Base-by-base conservation (phyloP, 53 echinoderm and acorn worm genomes). In the Holothuria leucospilota region DNA sequence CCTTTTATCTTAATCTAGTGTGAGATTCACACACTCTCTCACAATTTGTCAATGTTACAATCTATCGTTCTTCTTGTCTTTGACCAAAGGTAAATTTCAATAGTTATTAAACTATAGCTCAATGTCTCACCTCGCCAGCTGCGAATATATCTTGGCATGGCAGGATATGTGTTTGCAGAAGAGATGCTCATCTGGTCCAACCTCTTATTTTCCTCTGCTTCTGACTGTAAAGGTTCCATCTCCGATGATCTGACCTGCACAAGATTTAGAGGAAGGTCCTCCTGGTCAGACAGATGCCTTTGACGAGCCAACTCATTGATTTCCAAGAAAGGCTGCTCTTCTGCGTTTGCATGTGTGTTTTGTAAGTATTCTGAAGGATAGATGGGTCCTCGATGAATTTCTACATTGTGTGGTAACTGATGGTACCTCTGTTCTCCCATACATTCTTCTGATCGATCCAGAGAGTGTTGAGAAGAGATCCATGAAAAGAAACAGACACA, bases 291-390 rank as follows among this genome's bases (percentile, higher is more conserved):
- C 64, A 67, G 52, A 41, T 52, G 52, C 23, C 84, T 62, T 20
- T 39, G 84, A n/a, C 46, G 63, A 24, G 68, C 65, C 21, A 64
- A 21, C 28, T 67, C 68, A 13, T 83, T 59, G 39, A 59, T 61
- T 39, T 67, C 84, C 66, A 83, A 51, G 84, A 83, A 83, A 23
- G 84, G 84, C n/a, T 83, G 68, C 21, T 83, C 65, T 24, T 83
- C 84, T 25, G 39, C 42, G 2, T 3, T 27, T 29, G 62, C 62
- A 13, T 58, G 56, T 13, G 59, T 80, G 25, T 64, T 66, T 13
- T 67, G 67, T 10, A 66, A 49, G 41, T 65, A 83, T 46, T 67
- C 65, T 6, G 68, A 51, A 39, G 84, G 63, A 20, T 63, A 83
- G 25, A 41, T 64, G 5, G 84, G 68, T 21, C 65, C 65, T 2